These are phyloP conservation scores for Tenthredo livida DNA, from an alignment of 2,888 invertebrate genomes.

Conservation along the genomic window DNA sequence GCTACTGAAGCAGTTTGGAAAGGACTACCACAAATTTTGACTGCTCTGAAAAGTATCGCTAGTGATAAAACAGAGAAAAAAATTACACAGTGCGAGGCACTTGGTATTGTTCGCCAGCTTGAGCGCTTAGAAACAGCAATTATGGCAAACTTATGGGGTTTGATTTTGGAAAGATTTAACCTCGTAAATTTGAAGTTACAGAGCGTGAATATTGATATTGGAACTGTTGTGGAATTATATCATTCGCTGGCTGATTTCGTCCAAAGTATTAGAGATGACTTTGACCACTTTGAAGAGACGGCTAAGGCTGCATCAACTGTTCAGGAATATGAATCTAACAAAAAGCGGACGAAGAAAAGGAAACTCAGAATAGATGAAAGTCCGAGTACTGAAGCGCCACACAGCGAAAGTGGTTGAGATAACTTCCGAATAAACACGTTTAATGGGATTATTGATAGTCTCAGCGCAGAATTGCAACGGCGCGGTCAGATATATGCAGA, in stretches of 20 bases:
- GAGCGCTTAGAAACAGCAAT: constrained; percentile 25
- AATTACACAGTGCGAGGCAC: constrained; percentile 1
- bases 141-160: constrained; percentile 31
- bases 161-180: constrained; percentile 37
- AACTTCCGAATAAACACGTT: no score
- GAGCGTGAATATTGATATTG: background rate
- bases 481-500: no score
- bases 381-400: constrained; percentile 16
- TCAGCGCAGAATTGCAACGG: no score
- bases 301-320: constrained; percentile 28
- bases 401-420: constrained; percentile 20
- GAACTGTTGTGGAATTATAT: constrained; percentile 19
- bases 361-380: constrained; percentile 30
- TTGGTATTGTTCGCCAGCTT: constrained; percentile 8
- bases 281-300: constrained; percentile 41
- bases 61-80: background rate
- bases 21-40: constrained; percentile 32
- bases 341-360: constrained; percentile 29
- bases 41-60: background rate
- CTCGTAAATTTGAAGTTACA: constrained; percentile 29
- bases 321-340: constrained; percentile 4
- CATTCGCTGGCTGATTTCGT: constrained; percentile 20
- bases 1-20: constrained; percentile 18
- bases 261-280: constrained; percentile 12
- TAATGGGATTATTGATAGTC: no score